These are phyloP conservation scores for Phthorimaea operculella DNA, from an alignment of 1,140 invertebrate species.

Conservation along the genomic window DNA sequence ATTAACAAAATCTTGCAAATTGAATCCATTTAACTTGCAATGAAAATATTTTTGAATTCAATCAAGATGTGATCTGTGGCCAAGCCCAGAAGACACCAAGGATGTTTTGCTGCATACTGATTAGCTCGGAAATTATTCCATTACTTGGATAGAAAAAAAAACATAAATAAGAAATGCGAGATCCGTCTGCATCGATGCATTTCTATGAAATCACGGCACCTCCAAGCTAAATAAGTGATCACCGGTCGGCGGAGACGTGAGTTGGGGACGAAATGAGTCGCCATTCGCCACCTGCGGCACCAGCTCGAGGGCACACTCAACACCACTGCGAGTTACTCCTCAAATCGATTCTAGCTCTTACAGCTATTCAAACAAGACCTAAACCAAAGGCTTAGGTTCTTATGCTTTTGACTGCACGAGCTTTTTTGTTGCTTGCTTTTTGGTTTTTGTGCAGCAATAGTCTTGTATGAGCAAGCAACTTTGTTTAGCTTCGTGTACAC, in stretches of 20 bases:
- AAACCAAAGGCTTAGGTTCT: too few species aligned
- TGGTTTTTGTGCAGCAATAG: not conserved
- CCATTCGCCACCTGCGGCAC: slow-evolving; percentile 23
- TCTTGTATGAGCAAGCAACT: not conserved
- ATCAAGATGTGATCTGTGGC: slow-evolving; percentile 34
- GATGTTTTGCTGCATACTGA: slow-evolving; percentile 49
- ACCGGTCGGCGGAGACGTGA: slow-evolving; percentile 51
- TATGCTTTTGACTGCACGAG: too few species aligned
- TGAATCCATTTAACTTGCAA: slow-evolving; percentile 11
- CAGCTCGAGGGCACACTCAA: not conserved
- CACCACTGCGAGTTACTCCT: too few species aligned
- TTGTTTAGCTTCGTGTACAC: not conserved
- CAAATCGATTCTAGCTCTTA: too few species aligned
- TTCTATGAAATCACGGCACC: slow-evolving; percentile 58
- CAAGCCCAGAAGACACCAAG: slow-evolving; percentile 33
- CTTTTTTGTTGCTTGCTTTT: too few species aligned
- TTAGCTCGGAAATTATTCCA: slow-evolving; percentile 57
- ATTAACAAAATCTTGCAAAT: not conserved
- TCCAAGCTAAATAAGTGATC: slow-evolving; percentile 63
- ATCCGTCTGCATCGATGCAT: slow-evolving; percentile 44
- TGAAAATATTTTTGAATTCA: slow-evolving; percentile 34
- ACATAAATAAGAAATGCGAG: slow-evolving; percentile 61
- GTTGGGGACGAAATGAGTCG: slow-evolving; percentile 25
- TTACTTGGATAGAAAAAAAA: slow-evolving; percentile 48
- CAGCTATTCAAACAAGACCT: too few species aligned